Base-by-base conservation (phyloP, 2,888 invertebrate genomes). In the Vandiemenella viatica region DNA sequence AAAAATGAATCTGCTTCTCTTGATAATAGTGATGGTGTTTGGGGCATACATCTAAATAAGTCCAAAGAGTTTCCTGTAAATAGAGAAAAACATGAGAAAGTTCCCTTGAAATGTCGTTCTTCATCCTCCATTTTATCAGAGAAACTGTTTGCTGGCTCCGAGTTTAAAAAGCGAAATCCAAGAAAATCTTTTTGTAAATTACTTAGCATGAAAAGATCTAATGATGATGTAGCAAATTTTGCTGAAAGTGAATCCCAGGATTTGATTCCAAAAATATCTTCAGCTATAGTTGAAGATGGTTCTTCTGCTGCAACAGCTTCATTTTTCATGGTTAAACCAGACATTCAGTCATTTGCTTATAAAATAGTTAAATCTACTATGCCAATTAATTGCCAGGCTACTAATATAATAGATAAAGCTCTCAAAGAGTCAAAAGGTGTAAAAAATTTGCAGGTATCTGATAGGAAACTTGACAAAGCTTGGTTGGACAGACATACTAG, bases 121-220 rank as follows among this genome's bases (percentile, higher is more conserved):
- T 61, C 58, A 55, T 74, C 72, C 43, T 74, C 73, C 59, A 74
- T 73, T 58, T 61, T 77, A 13, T 74, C 80, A 0, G 74, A 77
- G 57, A 83, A 84, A 61, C 66, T 85, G 51, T 87, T 86, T 65
- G 71, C 75, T 49, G 74, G 75, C 43, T 70, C 75, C 18, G 79
- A 73, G 56, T 82, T 86, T 63, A 73, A 75, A 5, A 76, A 83
- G 59, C 71, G 86, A 58, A 86, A 87, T 67, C 86, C 87, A 1
- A 73, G 85, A 58, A 88, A 87, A 63, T 74, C 76, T n/a, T n/a
- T n/a, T n/a, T n/a, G n/a, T n/a, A n/a, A n/a, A n/a, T n/a, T n/a
- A 0, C 57, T 48, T 23, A 48, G 50, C 13, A 47, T 49, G 42
- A 22, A 40, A 5, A 46, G 41, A 16, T 43, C 40, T 8, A 48